Evolutionary conservation across 2,888 invertebrate genomes (phyloP).

Genomic region (Perithous albicinctus): DNA sequence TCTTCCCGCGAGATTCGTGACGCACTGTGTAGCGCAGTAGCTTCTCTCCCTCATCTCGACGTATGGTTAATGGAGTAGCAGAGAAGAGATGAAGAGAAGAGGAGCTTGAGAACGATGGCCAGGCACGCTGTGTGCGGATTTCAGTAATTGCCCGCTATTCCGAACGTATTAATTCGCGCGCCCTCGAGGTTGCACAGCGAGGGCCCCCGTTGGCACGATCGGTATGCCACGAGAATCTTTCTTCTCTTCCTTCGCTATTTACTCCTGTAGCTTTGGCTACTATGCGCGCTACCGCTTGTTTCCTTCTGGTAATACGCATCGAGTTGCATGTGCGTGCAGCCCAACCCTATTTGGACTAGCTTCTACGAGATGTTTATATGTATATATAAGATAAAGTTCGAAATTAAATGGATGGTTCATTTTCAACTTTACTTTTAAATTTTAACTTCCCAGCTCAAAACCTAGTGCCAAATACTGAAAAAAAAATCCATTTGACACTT

Average conservation of each 20-base stretch:
- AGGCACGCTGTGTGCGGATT: conserved; percentile 42
- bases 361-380: too few relatives aligned
- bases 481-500: too few relatives aligned
- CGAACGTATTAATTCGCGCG: conserved; percentile 68
- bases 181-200: conserved; percentile 45
- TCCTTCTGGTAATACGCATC: conserved; percentile 37
- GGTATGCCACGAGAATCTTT: conserved; percentile 67
- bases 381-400: too few relatives aligned
- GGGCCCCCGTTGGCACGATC: conserved; percentile 57
- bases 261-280: neutral
- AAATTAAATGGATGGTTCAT: too few relatives aligned
- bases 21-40: conserved; percentile 59
- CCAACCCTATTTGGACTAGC: neutral
- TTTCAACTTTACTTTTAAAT: too few relatives aligned
- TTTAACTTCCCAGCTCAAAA: too few relatives aligned
- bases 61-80: conserved; percentile 56
- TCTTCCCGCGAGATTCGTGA: conserved; percentile 35
- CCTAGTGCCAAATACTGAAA: too few relatives aligned
- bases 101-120: conserved; percentile 31
- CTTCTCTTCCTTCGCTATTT: conserved; percentile 18
- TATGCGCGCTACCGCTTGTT: conserved; percentile 1
- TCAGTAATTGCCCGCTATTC: conserved; percentile 67
- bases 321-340: conserved; percentile 18
- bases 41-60: conserved; percentile 18
- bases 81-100: conserved; percentile 48